Evolutionary conservation across 1,140 invertebrate genomes (phyloP), one percentile per base, ranked within the genome.

Genomic region (Drosophila ercepeae): DNA sequence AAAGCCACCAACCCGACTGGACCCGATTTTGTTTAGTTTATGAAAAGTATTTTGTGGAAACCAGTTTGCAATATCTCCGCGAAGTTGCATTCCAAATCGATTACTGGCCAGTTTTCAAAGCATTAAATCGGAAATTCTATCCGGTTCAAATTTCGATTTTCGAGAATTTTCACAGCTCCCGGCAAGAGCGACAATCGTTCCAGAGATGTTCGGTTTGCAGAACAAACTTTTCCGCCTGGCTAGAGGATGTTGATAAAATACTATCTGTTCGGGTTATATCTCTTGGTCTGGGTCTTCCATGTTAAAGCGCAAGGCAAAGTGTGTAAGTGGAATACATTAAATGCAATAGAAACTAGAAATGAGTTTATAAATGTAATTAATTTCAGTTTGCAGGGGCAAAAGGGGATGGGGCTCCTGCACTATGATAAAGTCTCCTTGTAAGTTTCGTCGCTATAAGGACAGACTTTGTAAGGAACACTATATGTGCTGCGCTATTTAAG

Each of bases 21-120:
- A 65, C 42, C 27, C 42, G 50, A 48, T 48, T 57, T 77, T 52
- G 52, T 70, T 68, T 49, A 50, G 45, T 65, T 79, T 59, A 51
- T 72, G 29, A 32, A 51, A 34, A 7, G 23, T 25, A 32, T 55
- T 78, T 68, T 13, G 9, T 53, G 16, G 39, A 14, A 39, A 82
- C 78, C 63, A 44, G 63, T 67, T 65, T 65, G 25, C 14, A 23
- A 13, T 29, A 29, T 29, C 23, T 4, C 14, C 13, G 13, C 8
- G 5, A 8, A 16, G 9, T 25, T 41, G 48, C 18, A 32, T 42
- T 21, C 11, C 44, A 13, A 29, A 27, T 2, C 13, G 19, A 23
- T 42, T 16, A 48, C 4, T 11, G 21, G 13, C 19, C 27, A 5
- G 6, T 19, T 27, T 44, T 11, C 2, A 57, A 57, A 13, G 50